phyloP scores from a whole-genome alignment of 2,113 vertebrate genomes.

The Pterocles gutturalis region DNA sequence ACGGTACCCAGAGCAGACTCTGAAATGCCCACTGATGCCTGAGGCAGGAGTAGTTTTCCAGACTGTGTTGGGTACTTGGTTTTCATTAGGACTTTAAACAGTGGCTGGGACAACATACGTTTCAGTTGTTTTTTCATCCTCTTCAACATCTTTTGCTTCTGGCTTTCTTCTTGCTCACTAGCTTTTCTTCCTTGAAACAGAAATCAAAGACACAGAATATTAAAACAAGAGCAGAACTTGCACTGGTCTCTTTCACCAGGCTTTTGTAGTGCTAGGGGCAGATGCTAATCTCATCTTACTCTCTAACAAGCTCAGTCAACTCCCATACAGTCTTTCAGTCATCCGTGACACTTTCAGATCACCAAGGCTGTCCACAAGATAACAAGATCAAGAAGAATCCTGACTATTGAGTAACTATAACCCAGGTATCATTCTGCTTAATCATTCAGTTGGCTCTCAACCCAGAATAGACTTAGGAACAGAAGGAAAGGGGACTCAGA shows the following conservation, averaged over 20 bases:
- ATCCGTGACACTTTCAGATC: neutral
- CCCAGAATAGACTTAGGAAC: neutral
- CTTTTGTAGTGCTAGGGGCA: neutral
- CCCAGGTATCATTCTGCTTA: neutral
- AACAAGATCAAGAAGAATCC: neutral
- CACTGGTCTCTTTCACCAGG: neutral
- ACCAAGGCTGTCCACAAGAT: neutral
- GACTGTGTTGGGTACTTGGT: slow-evolving; percentile 95
- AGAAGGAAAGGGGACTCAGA: neutral
- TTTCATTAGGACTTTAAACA: slow-evolving; percentile 86
- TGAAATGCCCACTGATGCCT: slow-evolving; percentile 17
- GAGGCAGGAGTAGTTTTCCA: slow-evolving; percentile 81
- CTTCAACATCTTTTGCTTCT: slow-evolving; percentile 88
- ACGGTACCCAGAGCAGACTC: slow-evolving; percentile 84
- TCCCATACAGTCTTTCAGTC: neutral
- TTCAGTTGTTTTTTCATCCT: slow-evolving; percentile 92
- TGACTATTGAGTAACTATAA: neutral
- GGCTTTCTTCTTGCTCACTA: slow-evolving; percentile 81
- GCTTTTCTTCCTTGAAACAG: slow-evolving; percentile 53
- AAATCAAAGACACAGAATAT: slow-evolving; percentile 17
- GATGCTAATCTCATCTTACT: neutral
- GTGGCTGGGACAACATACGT: slow-evolving; percentile 83
- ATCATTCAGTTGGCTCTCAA: neutral
- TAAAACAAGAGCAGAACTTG: neutral
- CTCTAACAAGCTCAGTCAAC: neutral